Percentiles rank a stretch among this genome's conserved stretches.
Conservation (phyloP, 2,797 vertebrate species). For the Schizothorax lantsangensis region DNA sequence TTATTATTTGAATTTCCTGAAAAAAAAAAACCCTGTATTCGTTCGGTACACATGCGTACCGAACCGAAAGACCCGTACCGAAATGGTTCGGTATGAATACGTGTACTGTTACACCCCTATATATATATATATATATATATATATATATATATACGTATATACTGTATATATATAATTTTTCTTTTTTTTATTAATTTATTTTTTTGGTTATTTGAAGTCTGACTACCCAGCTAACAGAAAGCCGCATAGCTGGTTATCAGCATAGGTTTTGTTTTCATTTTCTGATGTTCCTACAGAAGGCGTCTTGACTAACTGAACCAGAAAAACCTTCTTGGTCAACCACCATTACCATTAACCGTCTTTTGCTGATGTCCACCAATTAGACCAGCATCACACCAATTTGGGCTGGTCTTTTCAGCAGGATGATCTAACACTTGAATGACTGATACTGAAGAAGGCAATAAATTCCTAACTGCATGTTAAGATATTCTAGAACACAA, state of each 20-base stretch:
- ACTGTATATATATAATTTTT: too few relatives aligned
- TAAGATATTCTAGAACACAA: slow-evolving; percentile 34
- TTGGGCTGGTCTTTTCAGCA: not conserved
- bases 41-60: too few relatives aligned
- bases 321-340: not conserved
- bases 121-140: too few relatives aligned
- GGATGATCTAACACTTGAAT: slow-evolving; percentile 70
- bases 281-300: not conserved
- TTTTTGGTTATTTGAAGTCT: too few relatives aligned
- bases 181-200: too few relatives aligned
- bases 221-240: too few relatives aligned
- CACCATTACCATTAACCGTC: not conserved
- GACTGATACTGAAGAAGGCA: slow-evolving; percentile 70
- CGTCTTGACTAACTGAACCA: not conserved
- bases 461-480: slow-evolving; percentile 45
- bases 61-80: too few relatives aligned
- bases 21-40: too few relatives aligned
- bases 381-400: not conserved
- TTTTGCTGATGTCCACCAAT: not conserved
- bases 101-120: too few relatives aligned
- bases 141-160: too few relatives aligned
- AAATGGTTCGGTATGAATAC: too few relatives aligned
- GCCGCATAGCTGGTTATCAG: not conserved
- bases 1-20: too few relatives aligned
- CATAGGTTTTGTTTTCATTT: not conserved